Evolutionary conservation across 1,140 invertebrate genomes (phyloP), one percentile per base, ranked within the genome.

Genomic region (Zaprionus africanus): DNA sequence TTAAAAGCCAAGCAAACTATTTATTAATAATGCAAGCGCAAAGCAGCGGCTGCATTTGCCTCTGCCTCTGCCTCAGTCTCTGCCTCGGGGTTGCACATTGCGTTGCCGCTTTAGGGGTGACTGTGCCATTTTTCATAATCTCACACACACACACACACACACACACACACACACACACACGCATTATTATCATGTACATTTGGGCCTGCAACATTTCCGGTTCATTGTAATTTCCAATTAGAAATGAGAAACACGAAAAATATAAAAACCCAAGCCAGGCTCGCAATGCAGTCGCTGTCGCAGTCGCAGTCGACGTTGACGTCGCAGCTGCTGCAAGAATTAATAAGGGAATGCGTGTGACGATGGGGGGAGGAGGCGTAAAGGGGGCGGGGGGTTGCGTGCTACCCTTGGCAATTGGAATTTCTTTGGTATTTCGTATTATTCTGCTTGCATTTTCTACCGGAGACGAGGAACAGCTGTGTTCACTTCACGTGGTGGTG

Each of bases 201-300:
- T 66, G 51, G 71, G 69, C 53, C 73, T 70, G 65, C 66, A 74
- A 79, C 82, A 51, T 56, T 78, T 85, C 82, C 75, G 82, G 81
- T 79, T 77, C 68, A 77, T 73, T 79, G 76, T 86, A 82, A 79
- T 85, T 86, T 85, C 82, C 79, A 85, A 85, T 85, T 86, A 82
- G 82, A 86, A 46, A 46, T n/a, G 41, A 17, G 31, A 60, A 51
- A 41, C 38, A 46, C 26, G 11, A 56, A 58, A 58, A 57, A 17
- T 22, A 22, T 12, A 12, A 46, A 19, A 46, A 46, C 46, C 46
- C 22, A 51, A 51, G 46, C 46, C 46, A 9, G 17, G 19, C 43
- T 49, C 46, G 19, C 6, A 11, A 13, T 13, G 46, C 46, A 51
- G 19, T 51, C 43, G n/a, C 43, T 19, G 17, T 19, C 46, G 46